Base-by-base conservation (phyloP, 2,888 invertebrate species). In the Dasypolia templi region DNA sequence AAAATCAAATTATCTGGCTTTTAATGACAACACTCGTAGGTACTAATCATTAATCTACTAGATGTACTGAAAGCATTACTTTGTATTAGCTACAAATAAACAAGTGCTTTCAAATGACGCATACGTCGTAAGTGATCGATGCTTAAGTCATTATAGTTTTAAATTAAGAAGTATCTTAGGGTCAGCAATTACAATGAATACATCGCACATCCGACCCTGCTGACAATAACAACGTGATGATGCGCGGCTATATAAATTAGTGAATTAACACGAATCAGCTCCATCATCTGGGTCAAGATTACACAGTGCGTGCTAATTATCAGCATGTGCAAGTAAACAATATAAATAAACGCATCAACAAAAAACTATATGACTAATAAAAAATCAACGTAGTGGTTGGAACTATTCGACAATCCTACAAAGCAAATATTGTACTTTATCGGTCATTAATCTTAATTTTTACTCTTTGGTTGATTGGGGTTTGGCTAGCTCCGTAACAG, bases 251-350 rank as follows among this genome's bases (percentile, higher is more conserved):
- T 85, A 65, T 86, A 83, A 88, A 86, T 90, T 87, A 87, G 83
- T 87, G 88, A 92, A 93, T 93, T 91, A 90, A 89, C 89, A 88
- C 86, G 89, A 92, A 93, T 92, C 91, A 91, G 87, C 80, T 86
- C 77, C 84, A 90, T 86, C 89, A 95, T 92, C 84, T 93, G 87
- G 95, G 95, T 95, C 95, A 95, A 94, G 94, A 92, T 86, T 91
- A 87, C 81, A 82, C 81, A 78, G 83, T 85, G 89, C 85, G 89
- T 89, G 88, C 86, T 83, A 81, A 87, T 87, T n/a, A 85, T 75
- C 62, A 66, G 58, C 44, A 72, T 62, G 75, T 72, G 44, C 67
- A 49, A 51, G 58, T 49, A 51, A 80, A 75, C 79, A 66, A 72
- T 35, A 35, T 61, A 65, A 44, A 64, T 67, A 63, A 78, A 71